Evolutionary conservation across 2,797 vertebrate genomes (phyloP), one percentile per base, ranked within the genome.

Genomic region (Myotis planiceps): DNA sequence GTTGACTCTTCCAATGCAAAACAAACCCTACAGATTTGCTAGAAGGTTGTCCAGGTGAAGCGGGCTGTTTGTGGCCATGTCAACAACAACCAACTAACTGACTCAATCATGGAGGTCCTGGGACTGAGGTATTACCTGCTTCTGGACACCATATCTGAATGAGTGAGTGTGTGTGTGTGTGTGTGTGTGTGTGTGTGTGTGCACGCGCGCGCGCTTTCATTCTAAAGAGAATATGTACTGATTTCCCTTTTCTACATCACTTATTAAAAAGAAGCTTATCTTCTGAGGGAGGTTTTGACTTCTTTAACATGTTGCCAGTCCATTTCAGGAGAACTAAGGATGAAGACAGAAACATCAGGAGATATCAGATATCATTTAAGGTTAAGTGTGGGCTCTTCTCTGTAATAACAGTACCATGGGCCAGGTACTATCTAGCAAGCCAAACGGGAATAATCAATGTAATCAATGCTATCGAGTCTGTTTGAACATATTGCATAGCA

Each of bases 181-280:
- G 12, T 3, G 18, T 1, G 3, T 16, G 9, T 9, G 15, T 4
- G 13, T n/a, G 37, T 14, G 32, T 49, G 7, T 13, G 0, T 23
- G 25, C 39, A 21, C 23, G 8, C 21, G 15, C 32, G 60, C 14
- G 27, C 16, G 6, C 58, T 76, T 87, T 71, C 63, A 85, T 81
- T 32, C 47, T 88, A 55, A 29, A 78, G 72, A 82, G 23, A 91
- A 72, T 18, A 6, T 55, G 71, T 2, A 65, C 14, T 39, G 81
- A 47, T 60, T 66, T 74, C 60, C 34, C 19, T 21, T 60, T 74
- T 42, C 71, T 29, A 78, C n/a, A 55, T 14, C 37, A 69, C 34
- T 65, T 66, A 53, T 37, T 83, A 75, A 83, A 91, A 75, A 5
- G 29, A 63, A 58, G 19, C 29, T 63, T n/a, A 14, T 27, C 53